Evolutionary conservation across 2,888 invertebrate species (phyloP).

Genomic region (Hirtodrosophila confusa): DNA sequence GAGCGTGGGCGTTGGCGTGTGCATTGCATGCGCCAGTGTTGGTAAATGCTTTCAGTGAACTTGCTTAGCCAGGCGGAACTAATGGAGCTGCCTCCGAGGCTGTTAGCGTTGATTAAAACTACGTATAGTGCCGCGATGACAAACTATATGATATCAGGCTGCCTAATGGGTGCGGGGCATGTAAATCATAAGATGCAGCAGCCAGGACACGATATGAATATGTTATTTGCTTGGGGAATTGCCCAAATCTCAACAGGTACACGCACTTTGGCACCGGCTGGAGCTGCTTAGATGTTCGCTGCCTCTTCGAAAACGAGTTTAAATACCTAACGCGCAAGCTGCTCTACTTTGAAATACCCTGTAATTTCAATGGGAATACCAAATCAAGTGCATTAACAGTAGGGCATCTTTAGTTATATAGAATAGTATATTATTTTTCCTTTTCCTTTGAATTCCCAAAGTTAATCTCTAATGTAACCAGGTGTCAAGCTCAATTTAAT

Average conservation of each 20-base stretch:
- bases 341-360: slow-evolving; percentile 23
- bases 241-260: slow-evolving; percentile 82
- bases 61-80: slow-evolving; percentile 59
- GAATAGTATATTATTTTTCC: too few species aligned
- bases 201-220: slow-evolving; percentile 76
- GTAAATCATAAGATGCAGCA: slow-evolving; percentile 52
- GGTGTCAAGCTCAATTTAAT: too few species aligned
- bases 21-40: slow-evolving; percentile 47
- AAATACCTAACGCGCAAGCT: neutral
- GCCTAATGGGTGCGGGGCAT: slow-evolving; percentile 6
- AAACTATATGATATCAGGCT: slow-evolving; percentile 22
- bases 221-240: slow-evolving; percentile 83
- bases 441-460: too few species aligned
- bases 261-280: slow-evolving; percentile 74
- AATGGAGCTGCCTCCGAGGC: slow-evolving; percentile 47
- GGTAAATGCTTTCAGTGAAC: slow-evolving; percentile 64
- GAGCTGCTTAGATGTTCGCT: slow-evolving; percentile 16
- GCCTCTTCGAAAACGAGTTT: slow-evolving; percentile 12
- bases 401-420: too few species aligned
- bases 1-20: slow-evolving; percentile 25
- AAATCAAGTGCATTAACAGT: too few species aligned
- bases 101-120: slow-evolving; percentile 72
- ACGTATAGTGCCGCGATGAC: slow-evolving; percentile 39
- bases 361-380: neutral
- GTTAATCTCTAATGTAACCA: too few species aligned